phyloP scores from a whole-genome alignment of 2,888 invertebrate species.

The Conus canariensis region DNA sequence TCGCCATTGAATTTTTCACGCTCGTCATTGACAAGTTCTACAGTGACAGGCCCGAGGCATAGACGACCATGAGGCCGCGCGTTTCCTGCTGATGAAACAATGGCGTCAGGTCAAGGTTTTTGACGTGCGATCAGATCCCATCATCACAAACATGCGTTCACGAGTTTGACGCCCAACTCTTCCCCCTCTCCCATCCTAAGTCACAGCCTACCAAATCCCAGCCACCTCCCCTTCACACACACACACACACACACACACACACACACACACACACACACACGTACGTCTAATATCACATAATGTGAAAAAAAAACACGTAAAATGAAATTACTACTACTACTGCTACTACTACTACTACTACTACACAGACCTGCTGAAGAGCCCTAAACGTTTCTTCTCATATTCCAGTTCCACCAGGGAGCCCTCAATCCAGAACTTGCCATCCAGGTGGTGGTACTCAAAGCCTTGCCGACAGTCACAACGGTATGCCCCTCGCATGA shows the following conservation, averaged over 20 bases:
- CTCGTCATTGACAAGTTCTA: no score
- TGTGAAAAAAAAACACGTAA: background rate
- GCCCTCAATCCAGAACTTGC: constrained; percentile 84
- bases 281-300: constrained; percentile 5
- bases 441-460: constrained; percentile 96
- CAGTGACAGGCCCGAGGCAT: no score
- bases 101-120: no score
- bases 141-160: no score
- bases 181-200: no score
- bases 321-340: background rate
- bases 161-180: no score
- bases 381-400: constrained; percentile 84
- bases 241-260: constrained; percentile 5
- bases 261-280: constrained; percentile 18
- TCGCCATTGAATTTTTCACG: no score
- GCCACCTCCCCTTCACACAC: background rate
- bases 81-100: no score
- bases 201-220: background rate
- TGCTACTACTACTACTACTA: background rate
- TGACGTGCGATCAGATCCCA: no score
- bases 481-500: constrained; percentile 95
- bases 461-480: constrained; percentile 97
- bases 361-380: constrained; percentile 59
- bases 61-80: no score
- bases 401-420: constrained; percentile 97